Evolutionary conservation across 2,888 invertebrate genomes (phyloP).

Genomic region (Cantharis rufa): DNA sequence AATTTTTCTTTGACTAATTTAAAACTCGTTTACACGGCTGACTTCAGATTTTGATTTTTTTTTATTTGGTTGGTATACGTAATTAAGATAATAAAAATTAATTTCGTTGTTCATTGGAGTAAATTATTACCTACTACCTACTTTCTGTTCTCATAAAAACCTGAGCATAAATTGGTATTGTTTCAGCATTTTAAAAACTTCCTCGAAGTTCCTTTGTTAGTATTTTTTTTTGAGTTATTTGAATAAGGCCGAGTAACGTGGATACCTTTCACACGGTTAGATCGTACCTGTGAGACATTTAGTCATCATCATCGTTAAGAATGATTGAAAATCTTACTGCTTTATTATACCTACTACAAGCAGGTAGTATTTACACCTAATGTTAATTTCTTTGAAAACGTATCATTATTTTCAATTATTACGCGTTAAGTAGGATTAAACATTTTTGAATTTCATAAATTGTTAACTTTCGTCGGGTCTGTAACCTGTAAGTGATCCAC

Average conservation of each 20-base stretch:
- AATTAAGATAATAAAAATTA: neutral
- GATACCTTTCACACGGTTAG: constrained; percentile 27
- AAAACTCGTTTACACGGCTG: neutral
- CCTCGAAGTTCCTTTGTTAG: neutral
- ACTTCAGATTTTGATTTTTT: neutral
- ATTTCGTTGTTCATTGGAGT: neutral
- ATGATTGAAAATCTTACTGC: constrained; percentile 21
- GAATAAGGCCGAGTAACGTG: constrained; percentile 16
- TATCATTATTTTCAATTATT: neutral
- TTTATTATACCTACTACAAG: constrained; percentile 4
- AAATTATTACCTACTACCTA: neutral
- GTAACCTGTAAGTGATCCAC: neutral
- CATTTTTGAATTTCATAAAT: neutral
- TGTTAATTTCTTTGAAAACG: neutral
- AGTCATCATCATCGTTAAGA: constrained; percentile 21
- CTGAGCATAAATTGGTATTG: neutral
- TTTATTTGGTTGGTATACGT: neutral
- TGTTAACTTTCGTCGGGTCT: neutral
- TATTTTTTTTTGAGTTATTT: neutral
- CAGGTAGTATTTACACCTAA: constrained; percentile 11
- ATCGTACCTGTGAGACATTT: constrained; percentile 15
- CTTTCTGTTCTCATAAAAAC: neutral
- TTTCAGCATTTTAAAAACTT: neutral
- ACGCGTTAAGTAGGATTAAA: neutral
- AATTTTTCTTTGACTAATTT: neutral